phyloP scores from a whole-genome alignment of 2,888 invertebrate genomes.

The Lagria hirta region DNA sequence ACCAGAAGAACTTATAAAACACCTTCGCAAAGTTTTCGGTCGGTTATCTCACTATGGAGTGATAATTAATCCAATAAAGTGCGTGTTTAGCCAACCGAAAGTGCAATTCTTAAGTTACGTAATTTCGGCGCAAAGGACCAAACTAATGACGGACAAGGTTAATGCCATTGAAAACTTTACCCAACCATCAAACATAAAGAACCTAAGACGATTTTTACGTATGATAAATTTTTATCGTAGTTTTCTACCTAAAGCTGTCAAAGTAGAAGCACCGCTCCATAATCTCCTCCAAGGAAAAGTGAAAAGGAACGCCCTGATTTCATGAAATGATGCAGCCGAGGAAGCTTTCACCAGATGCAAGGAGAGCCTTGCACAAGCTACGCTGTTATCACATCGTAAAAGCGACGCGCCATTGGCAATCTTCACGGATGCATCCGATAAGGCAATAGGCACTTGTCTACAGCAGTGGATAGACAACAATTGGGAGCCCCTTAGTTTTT shows the following conservation, averaged over 20 bases:
- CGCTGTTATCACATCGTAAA: constrained; percentile 43
- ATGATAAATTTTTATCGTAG: constrained; percentile 47
- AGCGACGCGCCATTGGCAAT: constrained; percentile 37
- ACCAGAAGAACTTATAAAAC: constrained; percentile 31
- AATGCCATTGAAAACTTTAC: constrained; percentile 36
- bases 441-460: constrained; percentile 47
- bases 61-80: constrained; percentile 41
- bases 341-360: constrained; percentile 31
- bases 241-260: constrained; percentile 44
- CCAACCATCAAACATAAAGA: constrained; percentile 37
- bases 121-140: constrained; percentile 35
- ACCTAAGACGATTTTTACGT: constrained; percentile 42
- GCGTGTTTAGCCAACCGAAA: constrained; percentile 33
- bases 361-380: constrained; percentile 34
- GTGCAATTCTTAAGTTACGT: constrained; percentile 19
- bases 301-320: no score
- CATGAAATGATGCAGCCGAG: constrained; percentile 31
- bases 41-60: constrained; percentile 35
- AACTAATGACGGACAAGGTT: constrained; percentile 37
- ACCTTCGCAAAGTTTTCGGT: constrained; percentile 32
- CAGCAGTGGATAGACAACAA: constrained; percentile 39
- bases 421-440: constrained; percentile 47
- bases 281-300: no score
- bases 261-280: constrained; percentile 44
- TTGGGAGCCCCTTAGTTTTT: constrained; percentile 48